Evolutionary conservation across 2,797 vertebrate genomes (phyloP).

Genomic region (Takifugu rubripes): DNA sequence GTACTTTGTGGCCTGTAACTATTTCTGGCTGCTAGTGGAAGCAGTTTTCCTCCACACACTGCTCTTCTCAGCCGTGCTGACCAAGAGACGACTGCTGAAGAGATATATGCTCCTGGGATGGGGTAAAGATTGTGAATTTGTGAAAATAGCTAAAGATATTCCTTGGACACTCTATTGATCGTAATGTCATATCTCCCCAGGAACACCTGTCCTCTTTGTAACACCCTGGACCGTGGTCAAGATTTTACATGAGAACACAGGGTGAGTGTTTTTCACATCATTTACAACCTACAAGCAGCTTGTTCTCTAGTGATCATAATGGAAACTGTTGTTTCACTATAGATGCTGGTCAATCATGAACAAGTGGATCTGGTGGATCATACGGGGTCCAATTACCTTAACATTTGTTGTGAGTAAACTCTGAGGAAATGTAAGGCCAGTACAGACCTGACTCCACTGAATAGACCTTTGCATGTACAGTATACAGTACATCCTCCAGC

Average conservation of each 20-base stretch:
- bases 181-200: slow-evolving; percentile 43
- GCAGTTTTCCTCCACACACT: slow-evolving; percentile 89
- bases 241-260: slow-evolving; percentile 75
- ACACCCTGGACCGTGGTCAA: slow-evolving; percentile 76
- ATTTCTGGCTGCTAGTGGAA: slow-evolving; percentile 92
- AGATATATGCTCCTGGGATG: slow-evolving; percentile 89
- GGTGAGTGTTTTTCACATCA: slow-evolving; percentile 55
- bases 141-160: too few relatives aligned
- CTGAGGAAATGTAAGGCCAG: not conserved
- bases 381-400: slow-evolving; percentile 85
- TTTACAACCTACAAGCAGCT: not conserved
- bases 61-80: slow-evolving; percentile 84
- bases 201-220: slow-evolving; percentile 77
- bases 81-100: slow-evolving; percentile 83
- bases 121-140: slow-evolving; percentile 77
- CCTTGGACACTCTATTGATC: not conserved
- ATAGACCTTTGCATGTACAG: too few relatives aligned
- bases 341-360: slow-evolving; percentile 90
- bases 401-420: slow-evolving; percentile 81
- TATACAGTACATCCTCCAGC: too few relatives aligned
- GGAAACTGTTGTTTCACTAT: slow-evolving; percentile 1
- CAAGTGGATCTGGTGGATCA: slow-evolving; percentile 92
- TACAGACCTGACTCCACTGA: too few relatives aligned
- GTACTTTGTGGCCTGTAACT: slow-evolving; percentile 90
- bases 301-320: not conserved